These are phyloP conservation scores for Xiphydria camelus DNA, from an alignment of 2,888 invertebrate species.

Conservation along the genomic window DNA sequence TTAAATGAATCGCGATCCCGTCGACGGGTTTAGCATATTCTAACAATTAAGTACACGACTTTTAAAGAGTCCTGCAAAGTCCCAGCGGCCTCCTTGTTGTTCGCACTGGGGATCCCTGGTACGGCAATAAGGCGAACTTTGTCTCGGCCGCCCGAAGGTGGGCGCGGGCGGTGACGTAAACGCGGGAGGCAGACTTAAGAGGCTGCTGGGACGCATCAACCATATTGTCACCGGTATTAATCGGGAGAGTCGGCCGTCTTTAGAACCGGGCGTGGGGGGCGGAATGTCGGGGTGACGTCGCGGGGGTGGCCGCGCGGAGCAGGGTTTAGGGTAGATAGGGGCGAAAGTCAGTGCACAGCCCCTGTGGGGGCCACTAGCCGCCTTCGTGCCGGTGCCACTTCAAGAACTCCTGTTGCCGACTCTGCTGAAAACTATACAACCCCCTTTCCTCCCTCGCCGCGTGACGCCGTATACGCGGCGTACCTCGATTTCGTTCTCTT, in stretches of 20 bases:
- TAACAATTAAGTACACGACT: constrained; percentile 39
- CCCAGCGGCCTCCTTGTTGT: constrained; percentile 34
- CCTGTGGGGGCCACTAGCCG: constrained; percentile 49
- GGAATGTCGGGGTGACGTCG: constrained; percentile 8
- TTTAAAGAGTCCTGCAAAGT: constrained; percentile 32
- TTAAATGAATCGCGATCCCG: constrained; percentile 7
- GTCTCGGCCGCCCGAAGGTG: constrained; percentile 3
- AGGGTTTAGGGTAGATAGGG: constrained; percentile 30
- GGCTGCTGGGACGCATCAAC: constrained; percentile 29
- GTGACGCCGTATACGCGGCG: too few species aligned
- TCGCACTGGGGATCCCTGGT: constrained; percentile 10
- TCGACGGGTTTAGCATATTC: constrained; percentile 39
- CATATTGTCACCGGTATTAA: constrained; percentile 34
- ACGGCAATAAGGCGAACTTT: constrained; percentile 16
- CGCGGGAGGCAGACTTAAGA: constrained; percentile 25
- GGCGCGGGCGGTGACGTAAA: constrained; percentile 2
- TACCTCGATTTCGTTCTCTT: too few species aligned
- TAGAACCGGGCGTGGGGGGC: constrained; percentile 9
- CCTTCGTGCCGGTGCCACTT: constrained; percentile 47
- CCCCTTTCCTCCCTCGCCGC: constrained; percentile 7
- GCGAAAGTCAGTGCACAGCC: constrained; percentile 51
- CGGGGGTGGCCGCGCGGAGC: constrained; percentile 14
- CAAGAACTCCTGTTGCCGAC: constrained; percentile 51
- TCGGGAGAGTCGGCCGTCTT: constrained; percentile 17
- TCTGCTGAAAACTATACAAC: constrained; percentile 50